Percentiles rank a stretch among this genome's conserved stretches.
phyloP scores from a whole-genome alignment of 2,888 invertebrate species.

The Eueremaeus valkanovi region DNA sequence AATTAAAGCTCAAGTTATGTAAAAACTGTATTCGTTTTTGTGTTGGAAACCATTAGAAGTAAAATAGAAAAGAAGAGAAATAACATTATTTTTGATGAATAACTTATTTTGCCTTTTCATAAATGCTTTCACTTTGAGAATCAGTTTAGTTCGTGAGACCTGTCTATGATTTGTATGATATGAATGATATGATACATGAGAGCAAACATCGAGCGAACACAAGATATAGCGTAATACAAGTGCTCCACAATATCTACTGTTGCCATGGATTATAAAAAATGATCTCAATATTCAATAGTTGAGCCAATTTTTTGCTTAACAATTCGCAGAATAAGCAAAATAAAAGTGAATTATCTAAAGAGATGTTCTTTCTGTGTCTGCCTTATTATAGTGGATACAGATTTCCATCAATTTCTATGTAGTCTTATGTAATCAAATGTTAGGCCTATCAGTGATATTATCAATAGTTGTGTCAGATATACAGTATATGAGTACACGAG shows the following conservation, averaged over 20 bases:
- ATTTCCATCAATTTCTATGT: not conserved
- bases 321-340: not conserved
- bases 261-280: conserved; percentile 14
- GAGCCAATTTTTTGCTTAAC: not conserved
- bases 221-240: not conserved
- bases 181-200: conserved; percentile 6
- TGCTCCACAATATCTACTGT: not conserved
- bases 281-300: conserved; percentile 13
- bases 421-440: not conserved
- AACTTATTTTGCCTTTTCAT: not conserved
- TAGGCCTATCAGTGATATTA: not conserved
- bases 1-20: not conserved
- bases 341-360: not conserved
- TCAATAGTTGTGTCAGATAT: not conserved
- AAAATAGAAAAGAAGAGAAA: no score
- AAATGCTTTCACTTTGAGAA: not conserved
- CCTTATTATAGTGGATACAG: not conserved
- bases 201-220: not conserved
- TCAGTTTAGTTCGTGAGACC: conserved; percentile 1
- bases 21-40: not conserved
- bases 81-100: not conserved
- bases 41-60: not conserved
- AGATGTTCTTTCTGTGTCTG: not conserved
- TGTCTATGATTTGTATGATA: conserved; percentile 2
- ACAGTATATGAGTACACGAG: not conserved